A percentile compares a stretch with the other conserved stretches of the same genome.
phyloP scores from a whole-genome alignment of 2,113 vertebrate species.

The Brachyhypopomus occidentalis region DNA sequence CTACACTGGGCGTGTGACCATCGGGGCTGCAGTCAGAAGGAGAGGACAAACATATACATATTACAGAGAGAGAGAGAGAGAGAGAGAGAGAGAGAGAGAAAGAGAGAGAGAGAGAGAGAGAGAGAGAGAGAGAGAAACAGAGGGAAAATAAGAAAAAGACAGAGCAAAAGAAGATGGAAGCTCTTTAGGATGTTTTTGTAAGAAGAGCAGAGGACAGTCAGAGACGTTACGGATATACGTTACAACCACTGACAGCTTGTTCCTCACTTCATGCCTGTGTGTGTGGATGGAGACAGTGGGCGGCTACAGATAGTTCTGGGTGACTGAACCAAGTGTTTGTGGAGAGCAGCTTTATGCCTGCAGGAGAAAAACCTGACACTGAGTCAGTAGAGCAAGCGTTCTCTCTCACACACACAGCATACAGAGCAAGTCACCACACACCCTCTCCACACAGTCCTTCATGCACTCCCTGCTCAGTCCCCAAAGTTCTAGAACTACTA shows the following conservation, averaged over 20 bases:
- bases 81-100: too few relatives aligned
- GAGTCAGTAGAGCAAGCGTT: conserved; percentile 44
- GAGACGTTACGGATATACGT: conserved; percentile 13
- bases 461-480: neutral
- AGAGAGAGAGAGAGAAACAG: too few relatives aligned
- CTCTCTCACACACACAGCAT: conserved; percentile 29
- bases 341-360: conserved; percentile 40
- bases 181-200: conserved; percentile 57
- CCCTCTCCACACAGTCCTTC: neutral
- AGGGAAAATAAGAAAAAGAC: conserved; percentile 54
- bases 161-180: conserved; percentile 19
- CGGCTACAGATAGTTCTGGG: conserved; percentile 72
- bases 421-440: conserved; percentile 1
- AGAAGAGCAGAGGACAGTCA: conserved; percentile 26
- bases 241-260: conserved; percentile 30
- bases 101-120: too few relatives aligned
- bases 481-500: neutral
- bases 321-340: conserved; percentile 61
- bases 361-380: conserved; percentile 48
- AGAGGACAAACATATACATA: too few relatives aligned
- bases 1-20: too few relatives aligned
- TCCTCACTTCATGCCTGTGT: neutral
- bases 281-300: conserved; percentile 24
- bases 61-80: too few relatives aligned
- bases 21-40: too few relatives aligned